phyloP scores from a whole-genome alignment of 2,113 vertebrate genomes.

The Toxostoma redivivum region DNA sequence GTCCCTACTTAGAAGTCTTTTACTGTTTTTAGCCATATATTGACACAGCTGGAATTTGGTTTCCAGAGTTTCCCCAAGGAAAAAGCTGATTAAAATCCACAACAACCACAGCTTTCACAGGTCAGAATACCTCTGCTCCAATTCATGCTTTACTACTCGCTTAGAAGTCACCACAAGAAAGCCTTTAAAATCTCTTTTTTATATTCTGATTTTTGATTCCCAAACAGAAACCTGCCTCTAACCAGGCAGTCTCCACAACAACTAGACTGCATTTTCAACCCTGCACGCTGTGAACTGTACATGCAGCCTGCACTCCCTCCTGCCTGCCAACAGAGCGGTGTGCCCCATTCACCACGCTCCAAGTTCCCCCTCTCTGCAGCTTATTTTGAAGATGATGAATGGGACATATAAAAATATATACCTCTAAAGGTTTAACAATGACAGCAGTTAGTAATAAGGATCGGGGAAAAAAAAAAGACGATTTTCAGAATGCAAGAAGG shows the following conservation, averaged over 20 bases:
- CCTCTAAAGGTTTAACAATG: not conserved
- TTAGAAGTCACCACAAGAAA: not conserved
- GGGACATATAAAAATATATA: not conserved
- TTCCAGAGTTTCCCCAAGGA: not conserved
- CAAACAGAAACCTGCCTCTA: not conserved
- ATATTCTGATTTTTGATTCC: not conserved
- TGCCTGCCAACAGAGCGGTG: not conserved
- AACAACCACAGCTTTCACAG: not conserved
- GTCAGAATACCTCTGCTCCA: not conserved
- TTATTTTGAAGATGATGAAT: not conserved
- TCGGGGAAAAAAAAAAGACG: not conserved
- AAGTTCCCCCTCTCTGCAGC: not conserved
- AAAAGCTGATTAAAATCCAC: not conserved
- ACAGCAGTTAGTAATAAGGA: not conserved
- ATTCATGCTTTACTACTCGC: not conserved
- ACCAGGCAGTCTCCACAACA: not conserved
- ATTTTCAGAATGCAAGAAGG: not conserved
- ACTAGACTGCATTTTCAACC: not conserved
- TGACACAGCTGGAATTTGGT: not conserved
- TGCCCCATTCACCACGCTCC: not conserved
- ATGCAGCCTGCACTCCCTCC: not conserved
- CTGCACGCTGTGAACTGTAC: not conserved
- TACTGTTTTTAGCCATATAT: not conserved
- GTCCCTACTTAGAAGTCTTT: not conserved
- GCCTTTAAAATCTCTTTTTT: not conserved